Evolutionary conservation across 2,888 invertebrate species (phyloP).

Genomic region (Temnothorax ravouxi): DNA sequence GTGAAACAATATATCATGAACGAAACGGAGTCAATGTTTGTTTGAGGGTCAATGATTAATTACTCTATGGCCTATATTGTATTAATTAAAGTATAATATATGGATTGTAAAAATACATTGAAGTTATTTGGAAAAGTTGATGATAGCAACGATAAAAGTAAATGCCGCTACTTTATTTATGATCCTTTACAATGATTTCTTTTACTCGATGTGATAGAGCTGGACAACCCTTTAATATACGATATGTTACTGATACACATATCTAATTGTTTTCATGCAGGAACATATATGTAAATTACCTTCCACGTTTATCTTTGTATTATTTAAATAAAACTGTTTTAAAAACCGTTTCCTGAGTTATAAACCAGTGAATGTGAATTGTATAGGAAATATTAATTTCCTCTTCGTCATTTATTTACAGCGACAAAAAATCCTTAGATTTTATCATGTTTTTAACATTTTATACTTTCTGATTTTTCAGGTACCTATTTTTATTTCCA

Average conservation of each 20-base stretch:
- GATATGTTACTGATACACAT: not conserved
- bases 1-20: constrained; percentile 42
- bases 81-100: constrained; percentile 45
- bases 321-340: constrained; percentile 33
- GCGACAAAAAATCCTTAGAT: not conserved
- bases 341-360: not conserved
- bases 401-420: not conserved
- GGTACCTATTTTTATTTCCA: not conserved
- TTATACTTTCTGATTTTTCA: constrained; percentile 1
- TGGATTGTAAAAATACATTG: constrained; percentile 44
- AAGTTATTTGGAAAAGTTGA: constrained; percentile 36
- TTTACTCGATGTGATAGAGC: constrained; percentile 24
- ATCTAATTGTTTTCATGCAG: constrained; percentile 28
- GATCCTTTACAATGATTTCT: constrained; percentile 21
- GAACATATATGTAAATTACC: constrained; percentile 10
- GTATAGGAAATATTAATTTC: not conserved
- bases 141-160: constrained; percentile 19
- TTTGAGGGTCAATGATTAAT: constrained; percentile 41
- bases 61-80: constrained; percentile 50
- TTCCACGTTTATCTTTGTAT: constrained; percentile 16
- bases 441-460: not conserved
- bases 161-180: constrained; percentile 14
- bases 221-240: not conserved
- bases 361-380: not conserved
- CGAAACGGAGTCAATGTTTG: constrained; percentile 24